A percentile compares a stretch with the other conserved stretches of the same genome.
These are phyloP conservation scores for Agonopterix heracliana DNA, from an alignment of 2,888 invertebrate genomes.

Conservation along the genomic window DNA sequence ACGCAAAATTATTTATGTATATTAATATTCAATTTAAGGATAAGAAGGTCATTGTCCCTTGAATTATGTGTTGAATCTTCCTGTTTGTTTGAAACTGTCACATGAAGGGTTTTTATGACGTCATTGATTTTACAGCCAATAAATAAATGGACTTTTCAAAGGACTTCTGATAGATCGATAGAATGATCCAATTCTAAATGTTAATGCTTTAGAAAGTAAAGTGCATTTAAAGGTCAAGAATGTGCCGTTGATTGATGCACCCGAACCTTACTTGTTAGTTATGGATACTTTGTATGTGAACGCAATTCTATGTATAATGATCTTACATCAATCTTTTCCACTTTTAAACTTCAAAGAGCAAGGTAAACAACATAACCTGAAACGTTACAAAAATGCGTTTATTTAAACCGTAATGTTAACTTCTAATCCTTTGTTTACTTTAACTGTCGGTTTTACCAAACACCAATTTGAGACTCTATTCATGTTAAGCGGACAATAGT, in stretches of 20 bases:
- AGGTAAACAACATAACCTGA: conserved; percentile 9
- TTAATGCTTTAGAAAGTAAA: conserved; percentile 16
- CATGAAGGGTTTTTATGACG: too few species aligned
- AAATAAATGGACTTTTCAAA: too few species aligned
- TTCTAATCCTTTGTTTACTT: conserved; percentile 23
- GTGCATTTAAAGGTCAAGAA: conserved; percentile 20
- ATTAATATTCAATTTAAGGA: too few species aligned
- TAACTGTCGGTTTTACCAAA: conserved; percentile 17
- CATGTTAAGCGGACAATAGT: conserved; percentile 19
- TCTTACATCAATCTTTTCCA: neutral
- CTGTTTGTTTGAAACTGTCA: too few species aligned
- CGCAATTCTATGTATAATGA: conserved; percentile 5
- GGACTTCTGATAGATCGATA: too few species aligned
- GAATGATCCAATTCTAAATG: too few species aligned
- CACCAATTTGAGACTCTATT: conserved; percentile 8
- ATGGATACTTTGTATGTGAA: conserved; percentile 19
- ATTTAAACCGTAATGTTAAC: conserved; percentile 10
- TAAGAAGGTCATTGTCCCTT: too few species aligned
- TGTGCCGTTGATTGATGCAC: conserved; percentile 31
- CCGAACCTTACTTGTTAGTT: conserved; percentile 21
- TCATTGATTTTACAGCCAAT: too few species aligned
- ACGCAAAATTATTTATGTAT: too few species aligned
- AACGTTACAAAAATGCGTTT: conserved; percentile 9
- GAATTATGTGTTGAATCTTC: too few species aligned
- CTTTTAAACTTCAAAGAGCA: conserved; percentile 1